A percentile compares a stretch with the other conserved stretches of the same genome.
Evolutionary conservation across 2,888 invertebrate genomes (phyloP).

Genomic region (Plebejus anna): DNA sequence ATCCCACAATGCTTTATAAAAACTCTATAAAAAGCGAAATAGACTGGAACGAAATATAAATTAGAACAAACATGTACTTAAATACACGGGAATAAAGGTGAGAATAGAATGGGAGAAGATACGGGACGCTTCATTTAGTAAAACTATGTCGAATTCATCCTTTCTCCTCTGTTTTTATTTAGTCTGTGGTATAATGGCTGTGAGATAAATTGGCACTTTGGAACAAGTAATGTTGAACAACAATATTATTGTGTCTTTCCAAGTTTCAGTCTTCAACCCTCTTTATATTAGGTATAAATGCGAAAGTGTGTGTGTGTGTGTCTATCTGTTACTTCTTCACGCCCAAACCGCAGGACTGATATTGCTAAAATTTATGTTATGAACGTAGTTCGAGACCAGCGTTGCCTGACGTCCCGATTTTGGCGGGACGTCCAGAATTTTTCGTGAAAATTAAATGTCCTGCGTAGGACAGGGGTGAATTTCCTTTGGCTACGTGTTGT

Average conservation of each 20-base stretch:
- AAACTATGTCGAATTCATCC: conserved; percentile 75
- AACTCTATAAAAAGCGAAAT: conserved; percentile 19
- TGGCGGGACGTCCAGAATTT: too few species aligned
- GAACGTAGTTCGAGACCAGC: too few species aligned
- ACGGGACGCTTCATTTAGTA: conserved; percentile 76
- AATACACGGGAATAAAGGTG: neutral
- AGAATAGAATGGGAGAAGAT: neutral
- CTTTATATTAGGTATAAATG: too few species aligned
- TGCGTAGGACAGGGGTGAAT: too few species aligned
- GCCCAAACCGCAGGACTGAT: too few species aligned
- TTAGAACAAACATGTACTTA: neutral
- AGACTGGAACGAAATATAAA: conserved; percentile 18
- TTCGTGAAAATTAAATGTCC: too few species aligned
- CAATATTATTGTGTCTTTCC: neutral
- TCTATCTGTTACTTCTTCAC: too few species aligned
- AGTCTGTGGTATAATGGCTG: conserved; percentile 45
- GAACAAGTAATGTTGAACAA: neutral
- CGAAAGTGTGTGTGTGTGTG: too few species aligned
- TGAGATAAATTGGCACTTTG: conserved; percentile 1
- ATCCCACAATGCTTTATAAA: neutral
- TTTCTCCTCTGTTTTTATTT: conserved; percentile 62
- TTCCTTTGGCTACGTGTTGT: too few species aligned
- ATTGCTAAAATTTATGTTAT: too few species aligned
- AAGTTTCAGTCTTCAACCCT: too few species aligned
- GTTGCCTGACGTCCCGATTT: too few species aligned